phyloP scores from a whole-genome alignment of 2,113 vertebrate genomes.

The Sciurus niger region DNA sequence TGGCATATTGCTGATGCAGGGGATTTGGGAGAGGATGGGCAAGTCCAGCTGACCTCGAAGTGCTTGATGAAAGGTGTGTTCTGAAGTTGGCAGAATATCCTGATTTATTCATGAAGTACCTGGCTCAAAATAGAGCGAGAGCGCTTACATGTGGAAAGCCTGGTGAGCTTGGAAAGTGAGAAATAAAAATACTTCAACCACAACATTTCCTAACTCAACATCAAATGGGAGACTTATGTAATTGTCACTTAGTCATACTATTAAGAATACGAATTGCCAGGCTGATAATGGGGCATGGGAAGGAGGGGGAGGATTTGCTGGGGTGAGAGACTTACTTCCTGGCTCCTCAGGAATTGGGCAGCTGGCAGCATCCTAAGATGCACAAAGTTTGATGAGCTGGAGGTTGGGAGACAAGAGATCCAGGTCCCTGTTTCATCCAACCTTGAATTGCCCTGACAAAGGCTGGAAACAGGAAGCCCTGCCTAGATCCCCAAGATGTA shows the following conservation, averaged over 20 bases:
- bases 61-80: constrained; percentile 43
- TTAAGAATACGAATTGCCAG: constrained; percentile 81
- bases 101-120: constrained; percentile 81
- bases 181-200: constrained; percentile 75
- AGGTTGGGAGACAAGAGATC: constrained; percentile 2
- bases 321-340: constrained; percentile 56
- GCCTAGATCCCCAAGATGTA: constrained; percentile 37
- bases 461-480: constrained; percentile 69
- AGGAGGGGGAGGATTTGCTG: neutral
- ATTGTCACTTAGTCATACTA: constrained; percentile 84
- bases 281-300: constrained; percentile 78
- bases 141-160: constrained; percentile 50
- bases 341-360: constrained; percentile 44
- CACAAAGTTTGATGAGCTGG: constrained; percentile 62
- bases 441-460: constrained; percentile 10
- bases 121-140: constrained; percentile 74
- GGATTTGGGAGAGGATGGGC: neutral
- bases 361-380: constrained; percentile 17
- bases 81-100: constrained; percentile 68
- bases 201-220: constrained; percentile 68
- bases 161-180: constrained; percentile 72
- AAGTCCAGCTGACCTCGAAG: constrained; percentile 11
- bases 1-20: neutral
- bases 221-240: constrained; percentile 78
- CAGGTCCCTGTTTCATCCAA: neutral